Percentiles rank a stretch among this genome's conserved stretches.
phyloP scores from a whole-genome alignment of 2,113 vertebrate genomes.

The Chionodraco myersi region DNA sequence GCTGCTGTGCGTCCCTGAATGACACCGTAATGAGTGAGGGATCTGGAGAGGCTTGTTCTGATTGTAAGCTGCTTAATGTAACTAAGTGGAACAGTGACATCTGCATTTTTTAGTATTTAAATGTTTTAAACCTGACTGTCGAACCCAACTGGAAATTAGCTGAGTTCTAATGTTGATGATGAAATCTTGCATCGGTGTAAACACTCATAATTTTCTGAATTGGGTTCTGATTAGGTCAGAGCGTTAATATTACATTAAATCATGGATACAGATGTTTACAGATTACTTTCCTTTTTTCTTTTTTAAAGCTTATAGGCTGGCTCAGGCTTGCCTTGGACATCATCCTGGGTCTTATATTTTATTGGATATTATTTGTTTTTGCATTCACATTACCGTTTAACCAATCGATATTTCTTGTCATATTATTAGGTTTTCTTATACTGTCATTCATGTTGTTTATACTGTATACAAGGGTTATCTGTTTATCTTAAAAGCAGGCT shows the following conservation, averaged over 20 bases:
- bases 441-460: too few relatives aligned
- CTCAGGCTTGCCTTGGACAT: too few relatives aligned
- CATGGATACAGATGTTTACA: not conserved
- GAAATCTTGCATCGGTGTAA: not conserved
- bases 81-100: constrained; percentile 4
- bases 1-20: constrained; percentile 7
- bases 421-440: too few relatives aligned
- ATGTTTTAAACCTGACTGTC: constrained; percentile 1
- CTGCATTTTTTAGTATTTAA: constrained; percentile 12
- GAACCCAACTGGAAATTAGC: constrained; percentile 2
- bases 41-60: constrained; percentile 37
- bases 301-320: too few relatives aligned
- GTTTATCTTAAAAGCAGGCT: too few relatives aligned
- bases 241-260: not conserved
- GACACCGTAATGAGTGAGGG: too few relatives aligned
- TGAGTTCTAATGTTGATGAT: not conserved
- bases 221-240: not conserved
- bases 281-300: too few relatives aligned
- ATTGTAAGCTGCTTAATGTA: constrained; percentile 12
- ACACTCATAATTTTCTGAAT: not conserved
- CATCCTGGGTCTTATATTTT: too few relatives aligned
- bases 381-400: too few relatives aligned
- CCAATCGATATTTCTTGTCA: too few relatives aligned
- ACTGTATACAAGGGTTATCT: too few relatives aligned
- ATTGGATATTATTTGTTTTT: too few relatives aligned